These are phyloP conservation scores for Oophaga sylvatica DNA, from an alignment of 2,797 vertebrate species.

Conservation along the genomic window DNA sequence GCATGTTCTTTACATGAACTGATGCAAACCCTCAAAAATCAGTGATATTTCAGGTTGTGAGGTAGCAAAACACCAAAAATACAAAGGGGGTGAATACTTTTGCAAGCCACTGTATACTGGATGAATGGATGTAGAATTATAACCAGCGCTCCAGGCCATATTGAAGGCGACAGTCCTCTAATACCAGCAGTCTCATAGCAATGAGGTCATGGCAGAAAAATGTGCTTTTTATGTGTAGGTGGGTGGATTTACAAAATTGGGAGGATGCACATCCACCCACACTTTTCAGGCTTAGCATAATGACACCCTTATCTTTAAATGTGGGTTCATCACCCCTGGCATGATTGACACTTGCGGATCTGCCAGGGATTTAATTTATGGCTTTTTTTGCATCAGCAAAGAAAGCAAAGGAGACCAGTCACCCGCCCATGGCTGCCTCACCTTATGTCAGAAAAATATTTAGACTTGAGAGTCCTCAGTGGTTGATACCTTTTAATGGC, in stretches of 20 bases:
- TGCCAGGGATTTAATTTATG: background rate
- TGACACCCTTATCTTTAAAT: background rate
- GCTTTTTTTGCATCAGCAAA: background rate
- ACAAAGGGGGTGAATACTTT: too few species aligned
- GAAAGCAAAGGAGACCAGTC: background rate
- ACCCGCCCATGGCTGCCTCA: background rate
- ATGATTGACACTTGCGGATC: background rate
- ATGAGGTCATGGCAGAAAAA: background rate
- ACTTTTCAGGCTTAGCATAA: background rate
- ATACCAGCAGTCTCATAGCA: background rate
- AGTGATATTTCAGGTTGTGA: too few species aligned
- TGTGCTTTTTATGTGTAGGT: constrained; percentile 2
- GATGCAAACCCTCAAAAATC: too few species aligned
- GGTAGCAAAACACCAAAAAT: too few species aligned
- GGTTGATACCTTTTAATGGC: too few species aligned
- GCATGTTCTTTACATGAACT: too few species aligned
- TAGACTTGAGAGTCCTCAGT: too few species aligned
- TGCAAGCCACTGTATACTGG: too few species aligned
- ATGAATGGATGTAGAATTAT: background rate
- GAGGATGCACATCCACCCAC: background rate
- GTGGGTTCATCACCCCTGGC: background rate
- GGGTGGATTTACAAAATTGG: background rate
- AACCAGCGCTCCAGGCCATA: background rate
- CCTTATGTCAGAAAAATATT: background rate
- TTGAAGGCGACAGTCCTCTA: background rate